phyloP scores from a whole-genome alignment of 2,888 invertebrate species.

The Laothoe populi region DNA sequence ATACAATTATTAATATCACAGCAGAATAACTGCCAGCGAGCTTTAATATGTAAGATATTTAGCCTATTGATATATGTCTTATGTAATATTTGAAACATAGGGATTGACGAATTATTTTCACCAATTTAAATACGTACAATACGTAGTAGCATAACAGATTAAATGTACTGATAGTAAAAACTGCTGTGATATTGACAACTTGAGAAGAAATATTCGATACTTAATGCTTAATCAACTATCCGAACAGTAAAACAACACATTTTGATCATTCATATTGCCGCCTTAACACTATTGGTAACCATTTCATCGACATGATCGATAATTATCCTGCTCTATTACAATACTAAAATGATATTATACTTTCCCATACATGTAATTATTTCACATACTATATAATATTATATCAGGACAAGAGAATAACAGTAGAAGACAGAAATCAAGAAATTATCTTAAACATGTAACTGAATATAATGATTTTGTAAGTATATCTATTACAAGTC shows the following conservation, averaged over 20 bases:
- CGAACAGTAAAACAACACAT: constrained; percentile 56
- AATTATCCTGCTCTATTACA: constrained; percentile 36
- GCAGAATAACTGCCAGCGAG: constrained; percentile 79
- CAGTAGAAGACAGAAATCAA: constrained; percentile 4
- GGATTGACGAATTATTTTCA: constrained; percentile 2
- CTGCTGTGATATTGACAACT: constrained; percentile 83
- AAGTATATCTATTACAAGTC: constrained; percentile 9
- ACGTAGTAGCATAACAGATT: constrained; percentile 7
- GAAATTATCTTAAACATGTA: constrained; percentile 1
- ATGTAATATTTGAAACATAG: not conserved
- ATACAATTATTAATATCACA: constrained; percentile 84
- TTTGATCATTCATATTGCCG: constrained; percentile 54
- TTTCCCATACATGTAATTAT: constrained; percentile 14
- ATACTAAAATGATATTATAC: constrained; percentile 26
- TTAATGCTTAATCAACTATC: constrained; percentile 58
- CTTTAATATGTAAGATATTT: constrained; percentile 33
- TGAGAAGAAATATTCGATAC: constrained; percentile 48
- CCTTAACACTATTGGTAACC: constrained; percentile 82
- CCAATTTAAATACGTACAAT: not conserved
- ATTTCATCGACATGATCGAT: constrained; percentile 59
- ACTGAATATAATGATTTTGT: constrained; percentile 4
- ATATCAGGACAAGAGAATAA: constrained; percentile 15
- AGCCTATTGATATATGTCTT: too few species aligned
- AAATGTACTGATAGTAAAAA: constrained; percentile 68
- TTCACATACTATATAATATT: constrained; percentile 22